Base-by-base conservation (phyloP, 2,797 vertebrate genomes). In the Rhinoraja longicauda region DNA sequence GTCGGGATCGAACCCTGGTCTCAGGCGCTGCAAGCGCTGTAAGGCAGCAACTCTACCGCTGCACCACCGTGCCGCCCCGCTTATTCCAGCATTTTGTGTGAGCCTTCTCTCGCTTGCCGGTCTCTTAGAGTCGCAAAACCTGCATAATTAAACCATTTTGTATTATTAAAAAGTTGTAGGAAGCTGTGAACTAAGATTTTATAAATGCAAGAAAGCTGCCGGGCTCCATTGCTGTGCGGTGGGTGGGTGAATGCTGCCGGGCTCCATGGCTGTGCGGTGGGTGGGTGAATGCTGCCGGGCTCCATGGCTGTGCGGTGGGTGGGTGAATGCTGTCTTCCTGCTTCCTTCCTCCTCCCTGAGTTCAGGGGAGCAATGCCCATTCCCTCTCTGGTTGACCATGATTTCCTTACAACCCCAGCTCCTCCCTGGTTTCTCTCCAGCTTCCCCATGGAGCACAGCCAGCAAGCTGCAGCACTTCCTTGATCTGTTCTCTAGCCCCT, bases 401-500 rank as follows among this genome's bases (percentile, higher is more conserved):
- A 91, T 91, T 91, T 91, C 90, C 53, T 73, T 67, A 72, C 70
- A 91, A 88, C 70, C 67, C 53, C 53, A 91, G 90, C 90, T 72
- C 32, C 70, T 91, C 67, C 90, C 39, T 72, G 29, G 90, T 73
- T 73, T 91, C 86, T 73, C 26, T 64, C 67, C 45, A 39, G 90
- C 90, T 36, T 91, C 90, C 90, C 90, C 64, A 91, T 36, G 90
- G 90, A 91, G 90, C 70, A 73, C 64, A 73, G 70, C 67, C 67
- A 91, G 67, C 67, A 24, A 72, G 90, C 90, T 53, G 36, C 70
- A 73, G 90, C 67, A 73, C 90, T 73, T 91, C 64, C 90, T 73
- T 91, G 90, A 91, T 91, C 90, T 88, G 62, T 88, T 67, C 84
- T 88, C 84, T 67, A 67, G 84, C 59, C 62, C 62, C 84, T 67